Conservation (phyloP, 2,797 vertebrate species). For the Bucorvus abyssinicus region DNA sequence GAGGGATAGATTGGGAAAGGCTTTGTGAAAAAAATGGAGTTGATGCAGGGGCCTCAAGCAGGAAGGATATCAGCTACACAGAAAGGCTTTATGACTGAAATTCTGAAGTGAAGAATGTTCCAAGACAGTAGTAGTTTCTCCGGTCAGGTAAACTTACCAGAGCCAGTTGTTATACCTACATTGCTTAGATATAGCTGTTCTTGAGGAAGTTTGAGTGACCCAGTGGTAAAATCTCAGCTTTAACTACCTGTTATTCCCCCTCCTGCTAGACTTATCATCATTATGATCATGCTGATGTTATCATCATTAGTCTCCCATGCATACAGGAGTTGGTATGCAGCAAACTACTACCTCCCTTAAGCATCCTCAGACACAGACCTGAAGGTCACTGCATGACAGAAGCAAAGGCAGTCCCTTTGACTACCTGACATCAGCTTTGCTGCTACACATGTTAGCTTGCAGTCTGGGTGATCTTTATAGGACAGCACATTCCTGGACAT, state of each 20-base stretch:
- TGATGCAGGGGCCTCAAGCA: background rate
- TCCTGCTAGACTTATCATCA: background rate
- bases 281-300: background rate
- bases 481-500: background rate
- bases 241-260: background rate
- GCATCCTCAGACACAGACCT: background rate
- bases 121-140: background rate
- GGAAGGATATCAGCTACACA: background rate
- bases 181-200: background rate
- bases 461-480: background rate
- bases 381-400: background rate
- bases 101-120: background rate
- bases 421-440: background rate
- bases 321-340: background rate
- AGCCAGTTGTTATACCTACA: background rate
- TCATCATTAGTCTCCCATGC: background rate
- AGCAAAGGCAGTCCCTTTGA: background rate
- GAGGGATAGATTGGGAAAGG: background rate
- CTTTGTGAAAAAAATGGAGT: background rate
- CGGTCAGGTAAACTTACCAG: background rate
- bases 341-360: background rate
- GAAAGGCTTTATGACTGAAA: background rate
- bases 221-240: background rate
- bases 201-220: background rate
- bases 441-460: background rate